Base-by-base conservation (phyloP, 2,888 invertebrate genomes). In the Balanococcus diminutus region DNA sequence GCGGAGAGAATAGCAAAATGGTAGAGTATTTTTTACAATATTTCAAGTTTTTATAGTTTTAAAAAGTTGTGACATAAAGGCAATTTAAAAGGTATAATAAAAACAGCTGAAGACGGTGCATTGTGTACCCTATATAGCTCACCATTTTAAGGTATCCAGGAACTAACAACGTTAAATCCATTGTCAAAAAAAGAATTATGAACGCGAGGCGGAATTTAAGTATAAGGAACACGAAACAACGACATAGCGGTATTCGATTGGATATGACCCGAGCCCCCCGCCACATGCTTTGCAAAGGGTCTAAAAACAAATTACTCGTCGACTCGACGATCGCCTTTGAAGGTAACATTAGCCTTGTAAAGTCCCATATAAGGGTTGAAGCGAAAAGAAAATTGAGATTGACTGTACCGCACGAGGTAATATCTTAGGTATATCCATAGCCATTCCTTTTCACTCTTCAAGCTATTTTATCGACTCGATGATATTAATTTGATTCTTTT, bases 41-140 rank as follows among this genome's bases (percentile, higher is more conserved):
- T 67, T 67, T 67, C 67, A 67, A 67, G 67, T 67, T 67, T 67
- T 67, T 67, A 67, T 67, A 67, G 67, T 67, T 67, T 67, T 67
- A 67, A 67, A 67, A 67, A 67, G 67, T 67, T 67, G 28, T 67
- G 67, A 67, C 67, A 28, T 16, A 2, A 28, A 67, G 0, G 28
- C 16, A 67, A 16, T 67, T 28, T 28, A 67, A n/a, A 67, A 67
- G 31, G 67, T 67, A 28, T 67, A 67, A 67, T 67, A 67, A 67
- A 67, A 67, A 67, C 67, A 28, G 67, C 67, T 28, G 9, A 11
- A 46, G 46, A 46, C n/a, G 36, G 36, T 36, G 36, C 8, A 36
- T 3, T n/a, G n/a, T 6, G 28, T 28, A 67, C 0, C 25, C 5
- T 36, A 6, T 36, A 36, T 36, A 36, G 4, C 36, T 6, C 8